phyloP scores from a whole-genome alignment of 2,888 invertebrate species.

The Physocephala rufipes region DNA sequence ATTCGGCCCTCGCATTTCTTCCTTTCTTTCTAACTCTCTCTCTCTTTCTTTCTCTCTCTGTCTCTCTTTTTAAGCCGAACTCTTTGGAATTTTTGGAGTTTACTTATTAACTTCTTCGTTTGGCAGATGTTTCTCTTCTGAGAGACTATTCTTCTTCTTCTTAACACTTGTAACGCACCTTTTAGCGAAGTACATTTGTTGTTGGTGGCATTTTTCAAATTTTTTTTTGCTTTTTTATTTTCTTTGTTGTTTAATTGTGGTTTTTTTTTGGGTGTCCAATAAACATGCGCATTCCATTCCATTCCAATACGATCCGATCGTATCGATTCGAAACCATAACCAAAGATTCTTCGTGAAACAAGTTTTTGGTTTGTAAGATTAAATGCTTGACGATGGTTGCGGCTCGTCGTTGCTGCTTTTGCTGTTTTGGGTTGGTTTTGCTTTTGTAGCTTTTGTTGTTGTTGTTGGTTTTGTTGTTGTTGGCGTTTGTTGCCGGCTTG shows the following conservation, averaged over 20 bases:
- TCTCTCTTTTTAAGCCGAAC: neutral
- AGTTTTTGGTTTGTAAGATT: neutral
- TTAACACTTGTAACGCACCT: slow-evolving; percentile 20
- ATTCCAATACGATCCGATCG: slow-evolving; percentile 26
- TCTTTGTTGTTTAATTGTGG: slow-evolving; percentile 13
- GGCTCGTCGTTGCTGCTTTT: slow-evolving; percentile 12
- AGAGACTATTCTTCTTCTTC: neutral
- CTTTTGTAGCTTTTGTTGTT: slow-evolving; percentile 25
- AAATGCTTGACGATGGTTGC: too few relatives aligned
- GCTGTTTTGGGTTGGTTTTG: neutral
- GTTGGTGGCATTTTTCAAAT: neutral
- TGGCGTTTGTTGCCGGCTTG: slow-evolving; percentile 1
- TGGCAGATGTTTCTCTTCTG: neutral
- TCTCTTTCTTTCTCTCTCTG: neutral
- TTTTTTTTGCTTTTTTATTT: neutral
- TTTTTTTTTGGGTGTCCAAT: slow-evolving; percentile 35
- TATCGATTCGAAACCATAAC: slow-evolving; percentile 5
- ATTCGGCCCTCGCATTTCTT: too few relatives aligned
- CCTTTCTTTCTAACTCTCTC: neutral
- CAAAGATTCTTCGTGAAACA: slow-evolving; percentile 20
- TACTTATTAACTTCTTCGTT: slow-evolving; percentile 7
- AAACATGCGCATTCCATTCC: slow-evolving; percentile 37
- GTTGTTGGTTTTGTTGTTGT: slow-evolving; percentile 12
- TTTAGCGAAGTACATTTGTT: neutral
- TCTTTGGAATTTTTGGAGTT: neutral